phyloP scores from a whole-genome alignment of 2,113 vertebrate genomes.

The Potamarius usumacintae region DNA sequence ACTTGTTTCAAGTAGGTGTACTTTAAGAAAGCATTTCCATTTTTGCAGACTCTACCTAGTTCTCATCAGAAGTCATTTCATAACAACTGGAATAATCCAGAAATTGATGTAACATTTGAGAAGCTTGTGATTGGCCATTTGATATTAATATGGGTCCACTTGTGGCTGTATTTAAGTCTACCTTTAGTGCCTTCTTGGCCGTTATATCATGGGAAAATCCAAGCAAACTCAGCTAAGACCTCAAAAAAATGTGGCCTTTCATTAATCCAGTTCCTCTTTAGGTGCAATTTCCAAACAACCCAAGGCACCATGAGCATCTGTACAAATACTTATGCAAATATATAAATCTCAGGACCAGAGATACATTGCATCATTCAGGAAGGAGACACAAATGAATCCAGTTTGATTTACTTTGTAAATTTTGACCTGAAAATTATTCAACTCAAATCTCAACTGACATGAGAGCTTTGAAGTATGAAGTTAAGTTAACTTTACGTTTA shows the following conservation, averaged over 20 bases:
- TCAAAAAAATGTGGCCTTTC: too few species aligned
- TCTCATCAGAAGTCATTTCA: neutral
- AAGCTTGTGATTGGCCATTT: too few species aligned
- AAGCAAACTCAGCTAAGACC: neutral
- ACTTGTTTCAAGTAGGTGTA: neutral
- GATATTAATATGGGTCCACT: too few species aligned
- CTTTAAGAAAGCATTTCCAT: neutral
- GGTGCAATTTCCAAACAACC: too few species aligned
- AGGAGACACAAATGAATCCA: too few species aligned
- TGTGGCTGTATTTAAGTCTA: neutral
- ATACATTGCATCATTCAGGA: neutral
- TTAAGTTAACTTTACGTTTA: neutral
- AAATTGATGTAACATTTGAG: too few species aligned
- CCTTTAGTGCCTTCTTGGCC: too few species aligned
- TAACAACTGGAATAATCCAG: neutral
- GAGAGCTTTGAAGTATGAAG: neutral
- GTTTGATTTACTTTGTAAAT: neutral
- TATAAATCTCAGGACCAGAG: neutral
- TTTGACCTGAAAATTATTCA: neutral
- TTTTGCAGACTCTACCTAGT: neutral
- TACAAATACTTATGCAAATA: too few species aligned
- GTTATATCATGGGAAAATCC: too few species aligned
- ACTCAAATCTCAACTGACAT: neutral
- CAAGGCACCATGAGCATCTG: too few species aligned
- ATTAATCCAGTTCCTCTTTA: too few species aligned